These are phyloP conservation scores for Philantomba maxwellii DNA, from an alignment of 2,113 vertebrate species.

Conservation along the genomic window DNA sequence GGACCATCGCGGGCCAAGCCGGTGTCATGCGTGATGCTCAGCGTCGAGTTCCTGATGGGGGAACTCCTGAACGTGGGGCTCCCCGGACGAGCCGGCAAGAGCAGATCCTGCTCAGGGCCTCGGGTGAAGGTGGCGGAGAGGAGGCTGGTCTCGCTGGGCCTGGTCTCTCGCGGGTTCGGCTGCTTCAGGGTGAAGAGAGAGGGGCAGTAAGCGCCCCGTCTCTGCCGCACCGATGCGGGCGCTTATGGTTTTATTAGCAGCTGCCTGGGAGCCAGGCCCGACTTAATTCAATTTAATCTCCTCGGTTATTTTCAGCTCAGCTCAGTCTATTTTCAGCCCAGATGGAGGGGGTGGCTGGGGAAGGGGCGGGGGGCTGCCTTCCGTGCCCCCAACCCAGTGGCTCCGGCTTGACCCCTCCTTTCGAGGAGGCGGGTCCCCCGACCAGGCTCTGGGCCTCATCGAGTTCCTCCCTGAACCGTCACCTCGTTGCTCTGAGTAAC, in stretches of 20 bases:
- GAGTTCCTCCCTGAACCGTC: neutral
- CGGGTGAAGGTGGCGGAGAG: neutral
- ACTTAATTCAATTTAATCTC: slow-evolving; percentile 63
- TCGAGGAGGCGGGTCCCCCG: neutral
- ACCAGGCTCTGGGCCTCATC: neutral
- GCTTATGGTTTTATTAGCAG: slow-evolving; percentile 58
- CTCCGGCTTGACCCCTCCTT: neutral
- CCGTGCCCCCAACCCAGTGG: rapidly evolving
- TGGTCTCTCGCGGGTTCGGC: neutral
- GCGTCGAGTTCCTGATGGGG: neutral
- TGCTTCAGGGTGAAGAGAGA: neutral
- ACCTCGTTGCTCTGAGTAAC: slow-evolving; percentile 48
- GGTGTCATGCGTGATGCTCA: neutral
- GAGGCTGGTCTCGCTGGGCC: neutral
- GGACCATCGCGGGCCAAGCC: rapidly evolving
- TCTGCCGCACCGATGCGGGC: neutral
- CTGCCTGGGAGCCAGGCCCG: slow-evolving; percentile 52
- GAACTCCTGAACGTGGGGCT: neutral
- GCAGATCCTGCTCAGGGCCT: neutral
- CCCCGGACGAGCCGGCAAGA: neutral
- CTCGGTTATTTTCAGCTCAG: slow-evolving; percentile 53
- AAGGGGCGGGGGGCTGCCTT: neutral
- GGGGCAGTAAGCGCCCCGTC: neutral
- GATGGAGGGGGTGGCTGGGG: neutral
- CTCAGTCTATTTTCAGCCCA: slow-evolving; percentile 40